Conservation (phyloP, 2,113 vertebrate genomes). For the Tylochromis polylepis region DNA sequence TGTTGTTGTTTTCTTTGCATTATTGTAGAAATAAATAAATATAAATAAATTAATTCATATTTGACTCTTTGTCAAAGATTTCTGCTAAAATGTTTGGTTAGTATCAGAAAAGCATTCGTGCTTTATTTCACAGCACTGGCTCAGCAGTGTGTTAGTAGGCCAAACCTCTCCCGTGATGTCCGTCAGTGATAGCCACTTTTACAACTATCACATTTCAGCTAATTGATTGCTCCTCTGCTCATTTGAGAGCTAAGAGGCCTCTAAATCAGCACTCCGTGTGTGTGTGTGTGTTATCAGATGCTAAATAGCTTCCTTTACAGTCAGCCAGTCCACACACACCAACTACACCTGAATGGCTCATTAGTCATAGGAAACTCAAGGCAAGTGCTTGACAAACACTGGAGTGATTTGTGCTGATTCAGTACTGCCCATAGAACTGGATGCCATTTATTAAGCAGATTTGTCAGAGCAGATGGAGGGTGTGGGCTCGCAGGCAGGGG, state of each 20-base stretch:
- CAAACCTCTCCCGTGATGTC: background rate
- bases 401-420: constrained; percentile 61
- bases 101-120: background rate
- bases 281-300: background rate
- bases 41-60: no score
- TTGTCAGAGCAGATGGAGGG: constrained; percentile 54
- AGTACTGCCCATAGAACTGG: constrained; percentile 25
- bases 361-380: constrained; percentile 47
- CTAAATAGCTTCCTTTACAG: background rate
- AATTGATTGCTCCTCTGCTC: constrained; percentile 18
- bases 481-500: constrained; percentile 8
- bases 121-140: background rate
- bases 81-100: background rate
- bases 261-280: background rate
- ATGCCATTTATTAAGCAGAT: constrained; percentile 55
- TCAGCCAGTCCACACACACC: background rate
- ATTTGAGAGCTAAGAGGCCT: background rate
- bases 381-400: constrained; percentile 29
- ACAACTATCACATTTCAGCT: no score
- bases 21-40: no score
- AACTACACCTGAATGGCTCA: constrained; percentile 26
- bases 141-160: background rate
- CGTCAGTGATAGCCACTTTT: background rate
- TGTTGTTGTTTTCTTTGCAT: background rate
- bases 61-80: background rate